A percentile compares a stretch with the other conserved stretches of the same genome.
Evolutionary conservation across 2,888 invertebrate species (phyloP).

Genomic region (Cylindroiulus punctatus): DNA sequence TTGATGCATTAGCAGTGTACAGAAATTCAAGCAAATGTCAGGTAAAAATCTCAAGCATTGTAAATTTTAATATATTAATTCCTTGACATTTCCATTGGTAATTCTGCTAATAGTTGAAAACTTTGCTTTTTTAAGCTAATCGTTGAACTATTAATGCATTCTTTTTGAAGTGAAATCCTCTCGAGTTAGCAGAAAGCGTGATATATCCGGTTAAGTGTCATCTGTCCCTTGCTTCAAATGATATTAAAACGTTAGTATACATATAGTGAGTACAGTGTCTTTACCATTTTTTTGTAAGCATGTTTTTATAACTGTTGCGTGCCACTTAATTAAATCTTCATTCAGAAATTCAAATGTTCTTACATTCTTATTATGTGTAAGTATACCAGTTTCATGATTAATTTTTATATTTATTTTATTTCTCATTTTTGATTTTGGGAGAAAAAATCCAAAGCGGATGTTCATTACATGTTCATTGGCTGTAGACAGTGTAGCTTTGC

Average conservation of each 20-base stretch:
- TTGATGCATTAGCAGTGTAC: conserved; percentile 1
- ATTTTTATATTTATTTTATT: background rate
- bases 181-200: conserved; percentile 1
- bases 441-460: background rate
- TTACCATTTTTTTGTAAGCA: background rate
- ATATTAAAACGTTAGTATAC: conserved; percentile 40
- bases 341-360: too few relatives aligned
- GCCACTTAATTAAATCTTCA: too few relatives aligned
- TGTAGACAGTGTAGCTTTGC: too few relatives aligned
- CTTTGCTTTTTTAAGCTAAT: conserved; percentile 21
- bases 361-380: too few relatives aligned
- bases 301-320: background rate
- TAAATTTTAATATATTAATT: conserved; percentile 34
- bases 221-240: conserved; percentile 43
- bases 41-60: background rate
- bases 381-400: too few relatives aligned
- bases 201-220: conserved; percentile 39
- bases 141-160: conserved; percentile 6
- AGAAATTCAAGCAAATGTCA: conserved; percentile 12
- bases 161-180: conserved; percentile 15
- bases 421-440: background rate
- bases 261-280: background rate
- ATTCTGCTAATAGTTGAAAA: background rate
- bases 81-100: background rate
- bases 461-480: background rate